These are phyloP conservation scores for Umimayanthus kanabou DNA, from an alignment of 92 coral and sea anemone species.

Conservation along the genomic window DNA sequence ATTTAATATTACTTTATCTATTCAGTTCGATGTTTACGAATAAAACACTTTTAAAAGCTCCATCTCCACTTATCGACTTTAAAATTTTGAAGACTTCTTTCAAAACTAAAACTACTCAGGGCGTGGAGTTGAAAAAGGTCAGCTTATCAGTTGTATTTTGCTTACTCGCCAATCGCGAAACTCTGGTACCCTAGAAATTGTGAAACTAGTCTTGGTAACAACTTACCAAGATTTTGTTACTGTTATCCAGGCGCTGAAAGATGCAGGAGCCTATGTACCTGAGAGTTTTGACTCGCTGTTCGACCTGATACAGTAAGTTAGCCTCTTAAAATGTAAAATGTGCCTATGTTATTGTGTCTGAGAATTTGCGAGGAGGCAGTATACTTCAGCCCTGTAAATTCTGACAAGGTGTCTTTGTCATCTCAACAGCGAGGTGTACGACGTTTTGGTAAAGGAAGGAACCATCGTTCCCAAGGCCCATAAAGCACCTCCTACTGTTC, in stretches of 20 bases:
- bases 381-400: not conserved
- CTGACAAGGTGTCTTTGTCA: constrained; percentile 6
- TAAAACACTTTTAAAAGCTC: too few species aligned
- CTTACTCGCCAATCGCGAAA: not conserved
- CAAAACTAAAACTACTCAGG: too few species aligned
- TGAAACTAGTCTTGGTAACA: not conserved
- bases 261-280: constrained; percentile 94
- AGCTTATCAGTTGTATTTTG: too few species aligned
- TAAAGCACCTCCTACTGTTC: constrained; percentile 95
- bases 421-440: constrained; percentile 75
- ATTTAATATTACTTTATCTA: not conserved
- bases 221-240: not conserved
- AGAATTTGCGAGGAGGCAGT: not conserved
- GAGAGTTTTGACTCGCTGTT: constrained; percentile 91
- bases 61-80: too few species aligned
- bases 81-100: too few species aligned
- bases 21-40: too few species aligned
- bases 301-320: constrained; percentile 80
- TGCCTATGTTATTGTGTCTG: not conserved
- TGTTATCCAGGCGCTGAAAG: constrained; percentile 78
- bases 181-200: too few species aligned
- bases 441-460: constrained; percentile 80
- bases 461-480: constrained; percentile 90
- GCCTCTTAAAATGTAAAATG: too few species aligned
- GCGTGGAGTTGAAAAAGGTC: too few species aligned